Base-by-base conservation (phyloP, 1,140 invertebrate species). In the Listronotus bonariensis region DNA sequence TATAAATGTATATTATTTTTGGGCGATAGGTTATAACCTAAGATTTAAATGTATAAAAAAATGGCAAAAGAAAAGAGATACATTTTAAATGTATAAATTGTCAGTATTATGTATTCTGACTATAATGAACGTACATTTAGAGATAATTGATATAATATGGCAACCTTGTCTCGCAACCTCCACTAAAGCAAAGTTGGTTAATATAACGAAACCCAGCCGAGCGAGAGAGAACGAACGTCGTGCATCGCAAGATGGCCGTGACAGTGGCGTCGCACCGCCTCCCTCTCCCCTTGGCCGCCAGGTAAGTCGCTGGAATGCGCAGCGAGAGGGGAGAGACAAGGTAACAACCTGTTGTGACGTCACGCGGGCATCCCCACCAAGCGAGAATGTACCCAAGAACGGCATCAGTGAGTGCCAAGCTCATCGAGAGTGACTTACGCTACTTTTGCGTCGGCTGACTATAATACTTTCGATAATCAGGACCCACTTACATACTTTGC, bases 311-410 rank as follows among this genome's bases (percentile, higher is more conserved):
- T 68, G 72, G 75, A 74, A 76, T 76, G 68, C 48, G 56, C 52
- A 26, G 67, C 17, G 32, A 11, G 51, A 48, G 14, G 63, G 51
- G 48, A 52, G 68, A 67, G 64, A 69, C 70, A 72, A 75, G 72
- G 75, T 76, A 76, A 75, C 75, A 77, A 77, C 75, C 75, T 77
- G 75, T 76, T 72, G 70, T 77, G 75, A 77, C 75, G 75, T 77
- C 75, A 77, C 64, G 48, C 56, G 48, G 48, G 10, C 48, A 45
- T 62, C 64, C 64, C 64, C 64, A 54, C 64, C 49, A 49, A 52
- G 11, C 52, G 34, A 45, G 48, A 17, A 40, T 36, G 61, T 56
- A 57, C 53, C 52, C 61, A 46, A 63, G 60, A 46, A 55, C 61
- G 53, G 38, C 63, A 52, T 51, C 55, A 53, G 63, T 43, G 61